Base-by-base conservation (phyloP, 2,113 vertebrate species). In the Caloenas nicobarica region DNA sequence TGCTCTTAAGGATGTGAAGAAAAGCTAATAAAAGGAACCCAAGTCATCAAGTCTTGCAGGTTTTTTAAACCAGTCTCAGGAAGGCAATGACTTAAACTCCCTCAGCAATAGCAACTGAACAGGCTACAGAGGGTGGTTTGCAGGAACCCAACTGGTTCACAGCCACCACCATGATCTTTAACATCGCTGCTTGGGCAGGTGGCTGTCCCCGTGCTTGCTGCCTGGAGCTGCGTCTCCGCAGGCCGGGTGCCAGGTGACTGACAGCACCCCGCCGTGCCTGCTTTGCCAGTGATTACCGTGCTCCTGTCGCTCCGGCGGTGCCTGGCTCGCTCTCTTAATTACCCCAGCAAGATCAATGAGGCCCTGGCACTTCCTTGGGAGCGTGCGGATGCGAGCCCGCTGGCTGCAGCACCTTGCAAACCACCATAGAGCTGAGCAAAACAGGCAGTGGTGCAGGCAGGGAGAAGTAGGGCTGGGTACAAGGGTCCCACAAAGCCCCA, bases 11-110 rank as follows among this genome's bases (percentile, higher is more conserved):
- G 77, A 91, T 54, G 60, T 50, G 81, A 91, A 71, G 89, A 81
- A 87, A 89, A 95, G 84, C 89, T 95, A 96, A 91, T 91, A 92
- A 85, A 85, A 84, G 36, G 86, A 92, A 56, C 80, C 56, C 23
- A 10, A 86, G 42, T 38, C 86, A 38, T 38, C 4, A 34, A 92
- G 92, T 86, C 80, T 64, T 48, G 24, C 69, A 56, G 91, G 60
- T 74, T 88, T 44, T 94, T 60, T 66, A 58, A 88, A 23, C 17
- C 19, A 11, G 24, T 18, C 62, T 73, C n/a, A 58, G 26, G 17
- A 40, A 61, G n/a, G 46, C 53, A 40, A 54, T 3, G 33, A 23
- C 56, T 64, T 26, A 3, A 60, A 73, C 24, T 28, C 60, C 31
- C 51, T 89, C 7, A 14, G 78, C 62, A 46, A 0, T 6, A 18